Evolutionary conservation across 2,113 vertebrate genomes (phyloP).

Genomic region (Lethenteron reissneri): DNA sequence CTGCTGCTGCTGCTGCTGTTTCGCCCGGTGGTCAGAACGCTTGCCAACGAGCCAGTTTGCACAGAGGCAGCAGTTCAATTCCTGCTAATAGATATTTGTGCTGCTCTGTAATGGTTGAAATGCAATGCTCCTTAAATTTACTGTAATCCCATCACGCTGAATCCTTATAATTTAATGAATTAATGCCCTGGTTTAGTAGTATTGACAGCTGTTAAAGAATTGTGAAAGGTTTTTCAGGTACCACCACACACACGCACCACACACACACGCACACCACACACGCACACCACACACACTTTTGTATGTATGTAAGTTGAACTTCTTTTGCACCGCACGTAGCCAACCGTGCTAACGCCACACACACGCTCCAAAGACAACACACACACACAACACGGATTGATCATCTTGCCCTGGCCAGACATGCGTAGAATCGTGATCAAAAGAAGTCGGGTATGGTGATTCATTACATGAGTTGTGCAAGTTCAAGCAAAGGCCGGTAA

Average conservation of each 20-base stretch:
- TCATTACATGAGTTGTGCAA: not conserved
- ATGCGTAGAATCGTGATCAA: too few species aligned
- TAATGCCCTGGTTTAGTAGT: conserved; percentile 15
- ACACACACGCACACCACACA: too few species aligned
- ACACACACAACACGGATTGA: not conserved
- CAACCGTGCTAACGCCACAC: too few species aligned
- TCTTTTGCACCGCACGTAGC: too few species aligned
- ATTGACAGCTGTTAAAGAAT: too few species aligned
- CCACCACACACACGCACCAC: too few species aligned
- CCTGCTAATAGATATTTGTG: conserved; percentile 22
- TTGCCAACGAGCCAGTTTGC: conserved; percentile 22
- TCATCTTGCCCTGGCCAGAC: not conserved
- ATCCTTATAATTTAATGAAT: not conserved
- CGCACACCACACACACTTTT: too few species aligned
- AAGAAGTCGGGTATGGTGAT: not conserved
- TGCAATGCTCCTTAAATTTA: not conserved
- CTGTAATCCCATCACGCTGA: not conserved
- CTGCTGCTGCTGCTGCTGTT: not conserved
- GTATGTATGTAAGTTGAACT: too few species aligned
- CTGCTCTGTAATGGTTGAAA: not conserved
- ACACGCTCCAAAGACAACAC: too few species aligned
- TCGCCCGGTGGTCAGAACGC: conserved; percentile 15
- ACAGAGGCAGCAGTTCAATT: conserved; percentile 47
- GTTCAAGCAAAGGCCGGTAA: not conserved
- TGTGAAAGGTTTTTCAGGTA: too few species aligned